Conservation (phyloP, 2,113 vertebrate genomes). For the Formicarius rufipectus region DNA sequence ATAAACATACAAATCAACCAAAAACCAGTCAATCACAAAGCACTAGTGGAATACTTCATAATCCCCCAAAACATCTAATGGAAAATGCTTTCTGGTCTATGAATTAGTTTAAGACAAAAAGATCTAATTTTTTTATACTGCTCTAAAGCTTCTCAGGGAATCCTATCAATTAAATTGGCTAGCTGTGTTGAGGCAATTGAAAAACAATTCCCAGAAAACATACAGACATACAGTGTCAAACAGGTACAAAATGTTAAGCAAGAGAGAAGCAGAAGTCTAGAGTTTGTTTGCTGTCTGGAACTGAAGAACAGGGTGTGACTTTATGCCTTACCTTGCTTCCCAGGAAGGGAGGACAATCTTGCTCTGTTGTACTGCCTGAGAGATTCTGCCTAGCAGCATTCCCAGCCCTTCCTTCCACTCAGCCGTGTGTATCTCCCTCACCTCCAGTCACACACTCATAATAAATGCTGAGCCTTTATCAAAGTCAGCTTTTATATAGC, state of each 20-base stretch:
- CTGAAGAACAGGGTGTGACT: neutral
- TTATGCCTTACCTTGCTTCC: neutral
- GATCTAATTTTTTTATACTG: neutral
- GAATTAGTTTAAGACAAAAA: neutral
- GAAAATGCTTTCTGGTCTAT: neutral
- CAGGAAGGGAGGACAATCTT: neutral
- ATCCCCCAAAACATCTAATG: neutral
- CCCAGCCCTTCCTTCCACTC: neutral
- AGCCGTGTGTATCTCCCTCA: neutral
- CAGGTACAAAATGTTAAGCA: neutral
- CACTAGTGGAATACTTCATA: neutral
- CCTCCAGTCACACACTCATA: neutral
- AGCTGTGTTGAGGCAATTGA: neutral
- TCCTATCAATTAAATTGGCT: neutral
- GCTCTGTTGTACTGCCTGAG: neutral
- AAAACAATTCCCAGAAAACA: neutral
- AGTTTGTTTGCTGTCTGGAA: slow-evolving; percentile 26
- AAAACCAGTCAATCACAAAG: neutral
- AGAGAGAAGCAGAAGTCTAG: neutral
- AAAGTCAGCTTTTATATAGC: neutral
- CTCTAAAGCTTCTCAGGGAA: neutral
- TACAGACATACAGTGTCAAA: neutral
- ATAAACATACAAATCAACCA: neutral
- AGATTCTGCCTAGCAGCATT: neutral
- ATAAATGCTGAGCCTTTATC: neutral